Evolutionary conservation across 2,888 invertebrate species (phyloP).

Genomic region (Athripsodes cinereus): DNA sequence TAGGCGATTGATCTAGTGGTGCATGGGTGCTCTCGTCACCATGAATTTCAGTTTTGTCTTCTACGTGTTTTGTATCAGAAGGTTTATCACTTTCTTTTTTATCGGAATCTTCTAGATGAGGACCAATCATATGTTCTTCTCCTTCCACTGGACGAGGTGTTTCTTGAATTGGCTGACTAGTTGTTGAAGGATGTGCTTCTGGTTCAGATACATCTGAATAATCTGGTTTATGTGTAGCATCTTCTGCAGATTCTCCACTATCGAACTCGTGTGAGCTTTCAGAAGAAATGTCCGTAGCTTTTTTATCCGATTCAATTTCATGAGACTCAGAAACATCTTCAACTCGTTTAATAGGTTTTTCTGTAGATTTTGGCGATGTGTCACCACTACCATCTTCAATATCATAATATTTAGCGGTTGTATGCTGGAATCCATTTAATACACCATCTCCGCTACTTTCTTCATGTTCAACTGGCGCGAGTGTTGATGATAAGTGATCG

Average conservation of each 20-base stretch:
- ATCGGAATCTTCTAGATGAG: no score
- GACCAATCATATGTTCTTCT: no score
- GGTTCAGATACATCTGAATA: neutral
- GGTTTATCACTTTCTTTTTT: neutral
- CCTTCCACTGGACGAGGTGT: neutral
- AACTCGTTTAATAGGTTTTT: constrained; percentile 7
- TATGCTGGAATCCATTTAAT: neutral
- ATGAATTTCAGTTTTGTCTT: neutral
- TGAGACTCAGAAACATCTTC: constrained; percentile 3
- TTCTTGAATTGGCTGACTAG: neutral
- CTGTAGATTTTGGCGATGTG: neutral
- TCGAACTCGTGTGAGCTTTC: neutral
- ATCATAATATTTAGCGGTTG: neutral
- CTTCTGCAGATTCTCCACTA: neutral
- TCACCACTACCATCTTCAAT: neutral
- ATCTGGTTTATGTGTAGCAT: neutral
- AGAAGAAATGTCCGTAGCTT: neutral
- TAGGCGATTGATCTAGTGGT: neutral
- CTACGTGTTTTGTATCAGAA: no score
- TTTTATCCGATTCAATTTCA: neutral
- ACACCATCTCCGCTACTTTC: constrained; percentile 12
- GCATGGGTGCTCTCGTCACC: no score
- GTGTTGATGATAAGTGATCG: neutral
- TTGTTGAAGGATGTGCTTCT: neutral
- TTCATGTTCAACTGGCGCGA: neutral